Evolutionary conservation across 2,888 invertebrate species (phyloP).

Genomic region (Dermolepida albohirtum): DNA sequence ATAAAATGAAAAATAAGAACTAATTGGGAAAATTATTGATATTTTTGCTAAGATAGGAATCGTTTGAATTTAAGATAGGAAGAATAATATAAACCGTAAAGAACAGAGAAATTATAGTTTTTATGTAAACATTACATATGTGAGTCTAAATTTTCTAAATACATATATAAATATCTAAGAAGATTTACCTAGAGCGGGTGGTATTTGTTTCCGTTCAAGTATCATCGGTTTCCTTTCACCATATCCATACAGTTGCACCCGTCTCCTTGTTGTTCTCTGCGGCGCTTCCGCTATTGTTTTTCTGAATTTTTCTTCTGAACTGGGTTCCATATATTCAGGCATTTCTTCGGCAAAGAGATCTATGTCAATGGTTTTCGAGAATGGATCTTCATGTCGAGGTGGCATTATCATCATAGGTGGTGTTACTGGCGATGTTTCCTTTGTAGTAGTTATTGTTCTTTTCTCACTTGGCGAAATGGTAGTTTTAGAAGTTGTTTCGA

Average conservation of each 20-base stretch:
- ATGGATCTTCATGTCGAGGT: slow-evolving; percentile 10
- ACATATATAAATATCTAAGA: too few relatives aligned
- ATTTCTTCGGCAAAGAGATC: slow-evolving; percentile 23
- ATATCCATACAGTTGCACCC: slow-evolving; percentile 32
- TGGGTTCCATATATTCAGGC: slow-evolving; percentile 28
- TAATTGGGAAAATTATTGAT: too few relatives aligned
- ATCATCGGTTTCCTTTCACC: slow-evolving; percentile 21
- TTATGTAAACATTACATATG: too few relatives aligned
- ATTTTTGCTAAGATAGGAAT: too few relatives aligned
- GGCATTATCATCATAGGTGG: slow-evolving; percentile 21
- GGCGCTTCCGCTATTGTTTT: slow-evolving; percentile 10
- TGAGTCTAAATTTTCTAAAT: too few relatives aligned
- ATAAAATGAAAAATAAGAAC: too few relatives aligned
- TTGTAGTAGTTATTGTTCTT: slow-evolving; percentile 10
- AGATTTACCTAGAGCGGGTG: slow-evolving; percentile 16
- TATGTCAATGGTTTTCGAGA: background rate
- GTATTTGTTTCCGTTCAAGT: slow-evolving; percentile 18
- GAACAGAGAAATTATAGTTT: too few relatives aligned
- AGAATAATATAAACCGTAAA: too few relatives aligned
- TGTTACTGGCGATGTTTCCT: slow-evolving; percentile 1
- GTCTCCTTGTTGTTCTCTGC: slow-evolving; percentile 11
- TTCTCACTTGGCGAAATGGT: slow-evolving; percentile 19
- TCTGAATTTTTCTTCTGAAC: slow-evolving; percentile 7
- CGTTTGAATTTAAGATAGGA: too few relatives aligned
- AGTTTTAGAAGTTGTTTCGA: slow-evolving; percentile 19